Conservation (phyloP, 2,797 vertebrate species). For the Xerus rutilus region DNA sequence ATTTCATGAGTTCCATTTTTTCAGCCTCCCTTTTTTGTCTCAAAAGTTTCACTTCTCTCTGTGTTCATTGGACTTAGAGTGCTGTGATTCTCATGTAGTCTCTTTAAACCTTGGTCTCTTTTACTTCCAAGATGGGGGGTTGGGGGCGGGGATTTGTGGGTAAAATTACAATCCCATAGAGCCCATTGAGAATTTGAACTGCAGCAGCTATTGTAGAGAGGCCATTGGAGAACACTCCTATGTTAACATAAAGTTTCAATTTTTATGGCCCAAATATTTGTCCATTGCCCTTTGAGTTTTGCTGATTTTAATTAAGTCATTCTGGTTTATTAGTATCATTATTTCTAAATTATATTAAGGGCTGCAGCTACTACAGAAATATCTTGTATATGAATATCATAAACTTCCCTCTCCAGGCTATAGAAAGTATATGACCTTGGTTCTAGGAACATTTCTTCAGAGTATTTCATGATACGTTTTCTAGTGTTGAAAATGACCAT, state of each 20-base stretch:
- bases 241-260: neutral
- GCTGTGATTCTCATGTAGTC: neutral
- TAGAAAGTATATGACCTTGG: neutral
- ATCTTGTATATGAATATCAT: neutral
- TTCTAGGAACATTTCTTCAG: neutral
- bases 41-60: neutral
- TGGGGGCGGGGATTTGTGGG: constrained; percentile 12
- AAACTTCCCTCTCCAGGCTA: neutral
- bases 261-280: constrained; percentile 19
- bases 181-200: constrained; percentile 31
- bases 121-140: neutral
- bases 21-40: neutral
- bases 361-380: neutral
- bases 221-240: neutral
- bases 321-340: constrained; percentile 2
- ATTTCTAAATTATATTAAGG: constrained; percentile 39
- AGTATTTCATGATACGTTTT: constrained; percentile 44
- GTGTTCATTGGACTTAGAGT: neutral
- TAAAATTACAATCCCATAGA: neutral
- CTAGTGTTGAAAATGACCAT: neutral
- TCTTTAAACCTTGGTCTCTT: neutral
- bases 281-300: constrained; percentile 27
- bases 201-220: neutral
- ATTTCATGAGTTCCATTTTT: neutral
- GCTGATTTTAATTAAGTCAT: constrained; percentile 24